phyloP scores from a whole-genome alignment of 2,888 invertebrate species.

The Tridacna crocea region DNA sequence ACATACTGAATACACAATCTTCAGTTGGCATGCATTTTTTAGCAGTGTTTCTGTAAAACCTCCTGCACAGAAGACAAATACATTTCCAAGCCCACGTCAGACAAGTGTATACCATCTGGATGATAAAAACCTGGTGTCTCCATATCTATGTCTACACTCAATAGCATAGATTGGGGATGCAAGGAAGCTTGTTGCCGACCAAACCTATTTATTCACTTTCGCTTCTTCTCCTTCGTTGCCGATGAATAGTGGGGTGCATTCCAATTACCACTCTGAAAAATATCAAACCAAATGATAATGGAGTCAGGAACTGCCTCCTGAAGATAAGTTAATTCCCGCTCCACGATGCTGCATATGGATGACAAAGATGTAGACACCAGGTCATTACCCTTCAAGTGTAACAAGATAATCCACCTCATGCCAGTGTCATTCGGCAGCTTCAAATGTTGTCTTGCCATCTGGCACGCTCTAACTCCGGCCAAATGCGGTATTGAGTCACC shows the following conservation, averaged over 20 bases:
- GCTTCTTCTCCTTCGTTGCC: neutral
- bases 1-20: too few species aligned
- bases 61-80: too few species aligned
- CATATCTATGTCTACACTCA: too few species aligned
- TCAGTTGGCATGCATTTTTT: too few species aligned
- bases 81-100: constrained; percentile 21
- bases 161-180: neutral
- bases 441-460: neutral
- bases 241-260: neutral
- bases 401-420: neutral
- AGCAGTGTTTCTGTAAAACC: too few species aligned
- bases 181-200: neutral
- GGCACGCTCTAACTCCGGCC: neutral
- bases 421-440: neutral
- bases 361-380: too few species aligned
- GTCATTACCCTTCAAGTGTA: neutral
- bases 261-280: neutral
- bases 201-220: neutral
- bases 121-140: constrained; percentile 17
- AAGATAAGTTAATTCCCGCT: neutral
- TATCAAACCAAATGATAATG: neutral
- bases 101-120: constrained; percentile 10
- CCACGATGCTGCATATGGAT: too few species aligned
- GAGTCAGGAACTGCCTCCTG: neutral
- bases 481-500: neutral